Base-by-base conservation (phyloP, 2,888 invertebrate genomes). In the Orthosia incerta region DNA sequence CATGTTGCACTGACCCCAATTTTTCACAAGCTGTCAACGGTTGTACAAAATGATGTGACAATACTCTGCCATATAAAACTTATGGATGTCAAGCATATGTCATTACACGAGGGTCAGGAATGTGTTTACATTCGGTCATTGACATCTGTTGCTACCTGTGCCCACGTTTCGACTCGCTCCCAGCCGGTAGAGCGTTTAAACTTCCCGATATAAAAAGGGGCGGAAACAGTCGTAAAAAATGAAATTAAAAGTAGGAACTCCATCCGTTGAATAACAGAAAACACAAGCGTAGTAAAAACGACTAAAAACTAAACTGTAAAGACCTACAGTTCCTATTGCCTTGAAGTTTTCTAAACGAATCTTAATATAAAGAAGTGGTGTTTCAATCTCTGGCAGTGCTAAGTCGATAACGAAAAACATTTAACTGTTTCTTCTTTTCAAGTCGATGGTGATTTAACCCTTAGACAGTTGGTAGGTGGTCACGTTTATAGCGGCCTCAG, bases 191-290 rank as follows among this genome's bases (percentile, higher is more conserved):
- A 78, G 55, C 80, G 53, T 68, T 56, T 62, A 69, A 59, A 60
- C 39, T n/a, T 69, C 55, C 63, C 18, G 51, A 50, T 50, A 68
- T 59, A 78, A 74, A 77, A 65, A 80, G 56, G 74, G 76, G 53
- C 80, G 80, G 80, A 77, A 80, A 77, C 65, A 74, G 20, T 20
- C 65, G 20, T 77, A 59, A 74, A 72, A 65, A 66, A 39, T 20
- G 0, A 79, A 60, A 63, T 55, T 61, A 61, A 70, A 70, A 61
- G 15, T 20, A 57, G 61, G 46, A 74, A 77, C 13, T 48, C 16
- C 39, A 60, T 57, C 74, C 45, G 18, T 45, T 56, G 20, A 56
- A 70, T 39, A 15, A 71, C 1, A 51, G 50, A 39, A 20, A 60
- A 60, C 12, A 56, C 7, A n/a, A 51, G 31, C 31, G n/a, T 5